Percentiles rank a stretch among this genome's conserved stretches.
These are phyloP conservation scores for Anser cygnoides DNA, from an alignment of 2,113 vertebrate genomes.

Conservation along the genomic window DNA sequence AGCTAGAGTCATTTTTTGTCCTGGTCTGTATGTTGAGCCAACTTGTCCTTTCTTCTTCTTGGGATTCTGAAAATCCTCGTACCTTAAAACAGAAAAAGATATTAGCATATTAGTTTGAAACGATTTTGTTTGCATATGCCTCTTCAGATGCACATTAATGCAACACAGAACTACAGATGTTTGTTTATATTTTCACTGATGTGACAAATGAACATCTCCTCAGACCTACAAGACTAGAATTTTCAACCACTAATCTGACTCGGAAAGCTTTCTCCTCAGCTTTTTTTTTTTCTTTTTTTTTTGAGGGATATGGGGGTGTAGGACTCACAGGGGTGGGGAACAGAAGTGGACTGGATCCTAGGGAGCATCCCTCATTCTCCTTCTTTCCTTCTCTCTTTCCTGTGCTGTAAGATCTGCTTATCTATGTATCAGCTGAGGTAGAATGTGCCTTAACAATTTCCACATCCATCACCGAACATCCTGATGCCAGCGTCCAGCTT, in stretches of 20 bases:
- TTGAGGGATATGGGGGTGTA: rapidly evolving
- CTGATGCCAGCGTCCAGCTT: not conserved
- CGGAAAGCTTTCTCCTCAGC: not conserved
- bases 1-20: constrained; percentile 92
- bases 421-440: not conserved
- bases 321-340: not conserved
- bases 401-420: not conserved
- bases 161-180: not conserved
- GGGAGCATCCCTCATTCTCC: not conserved
- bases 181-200: not conserved
- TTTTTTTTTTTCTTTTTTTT: not conserved
- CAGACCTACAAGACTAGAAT: not conserved
- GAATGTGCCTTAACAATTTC: not conserved
- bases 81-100: constrained; percentile 75
- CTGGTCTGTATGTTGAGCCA: constrained; percentile 77
- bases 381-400: not conserved
- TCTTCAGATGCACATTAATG: not conserved
- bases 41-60: constrained; percentile 79
- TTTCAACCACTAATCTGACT: not conserved
- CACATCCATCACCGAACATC: not conserved
- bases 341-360: not conserved
- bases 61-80: constrained; percentile 84
- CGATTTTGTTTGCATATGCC: not conserved
- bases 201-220: not conserved
- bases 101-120: not conserved